Base-by-base conservation (phyloP, 2,888 invertebrate genomes). In the Pilophorus perplexus region DNA sequence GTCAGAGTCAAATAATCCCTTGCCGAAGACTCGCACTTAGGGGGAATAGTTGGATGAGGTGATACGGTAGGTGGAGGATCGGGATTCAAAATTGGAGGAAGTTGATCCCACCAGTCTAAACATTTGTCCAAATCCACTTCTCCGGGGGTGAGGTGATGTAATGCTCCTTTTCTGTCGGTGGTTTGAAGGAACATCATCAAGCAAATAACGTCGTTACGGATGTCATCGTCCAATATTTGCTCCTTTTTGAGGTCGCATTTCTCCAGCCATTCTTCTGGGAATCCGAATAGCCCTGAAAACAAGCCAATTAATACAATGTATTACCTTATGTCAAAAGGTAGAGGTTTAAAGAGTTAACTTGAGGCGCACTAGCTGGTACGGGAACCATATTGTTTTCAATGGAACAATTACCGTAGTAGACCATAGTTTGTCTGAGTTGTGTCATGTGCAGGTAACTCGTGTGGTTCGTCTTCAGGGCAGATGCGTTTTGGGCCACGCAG, bases 101-200 rank as follows among this genome's bases (percentile, higher is more conserved):
- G 33, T 33, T 37, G 55, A 14, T 55, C 55, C 55, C 55, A 55
- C 55, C 55, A 55, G 55, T 55, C 55, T 12, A 55, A n/a, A n/a
- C 55, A 55, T 55, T 55, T 55, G 55, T 55, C 55, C 38, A 55
- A 55, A 38, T 55, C 55, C 3, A 55, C 37, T 55, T 55, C 55
- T 2, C 55, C 55, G 6, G 55, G 33, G 37, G 55, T 55, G 1
- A 55, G 55, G n/a, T 37, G 28, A 20, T 55, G 55, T 3, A 55
- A 18, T 6, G 55, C 55, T 20, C 55, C 38, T 38, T 33, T 37
- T 22, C 55, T 55, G 22, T 55, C 55, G 2, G 28, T 18, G 3
- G 37, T 55, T 38, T 28, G 22, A 20, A 55, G 37, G 12, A 38
- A 55, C 22, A 38, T 55, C 18, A 37, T 16, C 12, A 55, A 23